Evolutionary conservation across 1,140 invertebrate species (phyloP), one percentile per base, ranked within the genome.

Genomic region (Ectropis grisescens): DNA sequence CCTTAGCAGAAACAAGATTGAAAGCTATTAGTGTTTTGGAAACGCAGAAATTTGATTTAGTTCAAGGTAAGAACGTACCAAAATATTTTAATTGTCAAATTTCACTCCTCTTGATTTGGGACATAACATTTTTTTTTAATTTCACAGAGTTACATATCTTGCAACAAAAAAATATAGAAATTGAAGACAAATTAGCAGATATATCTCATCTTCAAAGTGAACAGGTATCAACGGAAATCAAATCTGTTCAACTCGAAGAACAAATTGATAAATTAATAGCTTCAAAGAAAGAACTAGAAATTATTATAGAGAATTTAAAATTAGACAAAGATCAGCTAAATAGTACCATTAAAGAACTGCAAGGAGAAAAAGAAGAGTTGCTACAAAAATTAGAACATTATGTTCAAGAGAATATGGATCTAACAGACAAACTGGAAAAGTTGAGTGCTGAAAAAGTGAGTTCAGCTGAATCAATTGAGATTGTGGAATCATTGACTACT

Each of bases 381-480:
- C 66, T 75, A 13, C 70, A 83, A 19, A 88, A 88, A 61, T 68
- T 89, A 30, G 85, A 87, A 28, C 81, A 71, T 47, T 89, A 87
- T 47, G 83, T 88, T 13, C 83, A 86, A 66, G 88, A 89, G 76
- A 89, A 89, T 59, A 88, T 88, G 42, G 88, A 89, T 40, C 59
- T 89, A 12, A 82, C 87, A 22, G 87, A 89, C 50, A 87, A 87
- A 70, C 58, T 89, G 27, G 87, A 89, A 48, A 89, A 89, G 61
- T 55, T 89, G 11, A 88, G 86, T 61, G 82, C 85, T 22, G 85
- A 87, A 69, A 88, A 89, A 56, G 87, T 88, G 0, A 85, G 84
- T 46, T 89, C 87, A 3, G 88, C 87, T 8, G 88, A 89, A 62
- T 89, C 87, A 25, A 89, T 89, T 22, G 88, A 89, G 70, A 89